phyloP scores from a whole-genome alignment of 2,888 invertebrate species.

The Plebejus anna region DNA sequence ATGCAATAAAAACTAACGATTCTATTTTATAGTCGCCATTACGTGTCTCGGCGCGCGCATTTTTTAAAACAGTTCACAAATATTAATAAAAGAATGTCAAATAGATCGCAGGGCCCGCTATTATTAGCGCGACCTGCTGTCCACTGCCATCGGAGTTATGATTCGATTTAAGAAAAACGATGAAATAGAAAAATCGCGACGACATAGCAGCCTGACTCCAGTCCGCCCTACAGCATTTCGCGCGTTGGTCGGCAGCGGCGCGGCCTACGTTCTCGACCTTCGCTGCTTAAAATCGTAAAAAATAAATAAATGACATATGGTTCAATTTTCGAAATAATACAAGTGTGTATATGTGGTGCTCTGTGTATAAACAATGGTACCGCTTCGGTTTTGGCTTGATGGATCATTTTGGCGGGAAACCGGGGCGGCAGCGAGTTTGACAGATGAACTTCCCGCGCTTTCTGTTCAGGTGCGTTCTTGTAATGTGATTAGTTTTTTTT shows the following conservation, averaged over 20 bases:
- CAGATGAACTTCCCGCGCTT: conserved; percentile 71
- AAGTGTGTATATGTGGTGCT: conserved; percentile 43
- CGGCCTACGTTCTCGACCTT: conserved; percentile 37
- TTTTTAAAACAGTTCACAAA: conserved; percentile 34
- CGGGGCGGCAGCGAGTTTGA: conserved; percentile 55
- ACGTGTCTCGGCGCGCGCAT: conserved; percentile 13
- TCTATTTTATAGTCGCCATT: not conserved
- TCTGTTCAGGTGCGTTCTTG: conserved; percentile 72
- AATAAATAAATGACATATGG: conserved; percentile 39
- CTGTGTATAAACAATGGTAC: conserved; percentile 57
- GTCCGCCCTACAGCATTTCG: conserved; percentile 68
- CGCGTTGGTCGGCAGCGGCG: conserved; percentile 67
- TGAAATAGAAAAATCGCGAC: conserved; percentile 65
- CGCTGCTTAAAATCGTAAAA: conserved; percentile 33
- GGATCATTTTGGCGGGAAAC: conserved; percentile 65
- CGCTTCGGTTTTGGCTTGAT: conserved; percentile 54
- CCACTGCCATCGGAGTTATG: conserved; percentile 60
- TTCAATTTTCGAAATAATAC: conserved; percentile 24
- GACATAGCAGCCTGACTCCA: conserved; percentile 54
- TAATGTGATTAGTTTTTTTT: conserved; percentile 48
- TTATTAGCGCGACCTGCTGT: conserved; percentile 54
- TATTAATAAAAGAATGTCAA: conserved; percentile 38
- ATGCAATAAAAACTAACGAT: conserved; percentile 14
- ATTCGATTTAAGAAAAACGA: conserved; percentile 63
- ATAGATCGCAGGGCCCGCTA: conserved; percentile 50